These are phyloP conservation scores for Aspiorhynchus laticeps DNA, from an alignment of 2,113 vertebrate species.

Conservation along the genomic window DNA sequence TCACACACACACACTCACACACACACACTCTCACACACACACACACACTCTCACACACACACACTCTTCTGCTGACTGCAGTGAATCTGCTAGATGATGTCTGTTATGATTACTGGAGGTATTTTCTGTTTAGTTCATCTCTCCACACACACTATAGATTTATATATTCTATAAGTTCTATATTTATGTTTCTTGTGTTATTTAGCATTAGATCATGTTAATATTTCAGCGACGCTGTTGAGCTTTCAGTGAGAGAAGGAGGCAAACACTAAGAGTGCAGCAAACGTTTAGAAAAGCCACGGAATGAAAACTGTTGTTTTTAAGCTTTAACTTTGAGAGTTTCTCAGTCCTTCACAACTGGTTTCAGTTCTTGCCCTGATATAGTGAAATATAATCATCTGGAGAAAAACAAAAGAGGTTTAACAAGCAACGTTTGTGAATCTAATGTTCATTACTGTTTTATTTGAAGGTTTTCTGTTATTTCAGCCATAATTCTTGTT, in stretches of 20 bases:
- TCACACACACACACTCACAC: background rate
- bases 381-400: conserved; percentile 73
- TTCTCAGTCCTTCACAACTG: conserved; percentile 48
- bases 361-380: conserved; percentile 73
- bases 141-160: conserved; percentile 4
- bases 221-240: background rate
- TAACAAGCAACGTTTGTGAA: conserved; percentile 85
- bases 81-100: background rate
- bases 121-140: background rate
- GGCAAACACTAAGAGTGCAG: conserved; percentile 61
- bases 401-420: conserved; percentile 76
- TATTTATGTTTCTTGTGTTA: background rate
- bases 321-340: background rate
- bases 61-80: background rate
- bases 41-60: background rate
- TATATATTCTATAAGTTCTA: background rate
- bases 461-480: conserved; percentile 77
- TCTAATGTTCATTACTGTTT: conserved; percentile 86
- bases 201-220: conserved; percentile 13
- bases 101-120: background rate
- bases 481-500: conserved; percentile 78
- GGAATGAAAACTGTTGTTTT: conserved; percentile 38
- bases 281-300: conserved; percentile 74
- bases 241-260: background rate
- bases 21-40: background rate